These are phyloP conservation scores for Rallus limicola DNA, from an alignment of 2,113 vertebrate genomes.

Conservation along the genomic window DNA sequence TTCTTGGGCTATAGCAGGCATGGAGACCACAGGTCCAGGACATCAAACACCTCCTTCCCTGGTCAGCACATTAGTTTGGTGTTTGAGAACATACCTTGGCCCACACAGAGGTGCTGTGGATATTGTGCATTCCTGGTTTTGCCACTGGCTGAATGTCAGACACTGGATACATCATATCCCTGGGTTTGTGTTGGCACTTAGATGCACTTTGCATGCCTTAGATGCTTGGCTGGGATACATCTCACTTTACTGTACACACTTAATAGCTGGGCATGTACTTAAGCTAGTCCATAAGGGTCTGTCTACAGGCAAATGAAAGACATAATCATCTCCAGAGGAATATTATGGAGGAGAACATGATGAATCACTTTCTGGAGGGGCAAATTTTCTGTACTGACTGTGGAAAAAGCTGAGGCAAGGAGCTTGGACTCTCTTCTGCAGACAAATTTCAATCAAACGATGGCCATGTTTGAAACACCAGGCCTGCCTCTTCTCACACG, in stretches of 20 bases:
- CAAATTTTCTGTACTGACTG: rapidly evolving
- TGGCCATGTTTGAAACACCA: rapidly evolving
- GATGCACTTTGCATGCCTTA: neutral
- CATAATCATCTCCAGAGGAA: neutral
- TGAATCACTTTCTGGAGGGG: neutral
- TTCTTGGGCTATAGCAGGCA: neutral
- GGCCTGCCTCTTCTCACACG: neutral
- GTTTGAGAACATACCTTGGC: neutral
- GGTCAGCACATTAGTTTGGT: neutral
- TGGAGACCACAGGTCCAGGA: neutral
- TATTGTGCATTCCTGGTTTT: neutral
- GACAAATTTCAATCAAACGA: neutral
- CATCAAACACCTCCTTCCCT: neutral
- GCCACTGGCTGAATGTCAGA: neutral
- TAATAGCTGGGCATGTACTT: neutral
- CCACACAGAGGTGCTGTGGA: neutral
- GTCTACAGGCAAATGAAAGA: neutral
- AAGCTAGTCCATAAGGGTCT: neutral
- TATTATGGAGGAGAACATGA: neutral
- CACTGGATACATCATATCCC: neutral
- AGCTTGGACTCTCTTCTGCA: neutral
- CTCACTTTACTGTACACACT: neutral
- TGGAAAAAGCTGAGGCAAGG: neutral
- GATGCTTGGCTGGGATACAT: neutral
- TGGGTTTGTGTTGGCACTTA: neutral